Conservation (phyloP, 2,888 invertebrate genomes). For the Plagodis pulveraria region DNA sequence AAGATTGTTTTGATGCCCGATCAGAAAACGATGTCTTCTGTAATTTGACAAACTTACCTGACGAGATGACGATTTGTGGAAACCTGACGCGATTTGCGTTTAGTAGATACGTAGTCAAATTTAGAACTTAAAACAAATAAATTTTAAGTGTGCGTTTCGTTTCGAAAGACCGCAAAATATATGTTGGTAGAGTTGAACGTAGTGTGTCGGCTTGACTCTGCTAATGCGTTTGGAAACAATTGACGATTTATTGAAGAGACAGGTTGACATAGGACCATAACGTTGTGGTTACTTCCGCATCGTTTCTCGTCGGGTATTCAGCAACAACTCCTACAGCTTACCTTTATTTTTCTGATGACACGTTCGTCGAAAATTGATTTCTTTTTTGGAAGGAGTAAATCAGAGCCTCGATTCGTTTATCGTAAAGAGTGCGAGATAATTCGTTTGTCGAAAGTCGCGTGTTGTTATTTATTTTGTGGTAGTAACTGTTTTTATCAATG, state of each 20-base stretch:
- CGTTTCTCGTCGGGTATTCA: constrained; percentile 58
- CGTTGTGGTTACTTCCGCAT: constrained; percentile 65
- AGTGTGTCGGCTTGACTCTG: constrained; percentile 73
- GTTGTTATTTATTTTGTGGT: constrained; percentile 63
- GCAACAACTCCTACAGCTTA: constrained; percentile 39
- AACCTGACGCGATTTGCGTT: constrained; percentile 33
- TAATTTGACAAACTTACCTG: constrained; percentile 75
- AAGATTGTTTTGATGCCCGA: constrained; percentile 73
- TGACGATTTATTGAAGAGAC: constrained; percentile 64
- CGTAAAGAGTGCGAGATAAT: constrained; percentile 55
- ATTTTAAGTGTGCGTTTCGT: constrained; percentile 36
- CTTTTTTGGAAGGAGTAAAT: too few relatives aligned
- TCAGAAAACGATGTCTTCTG: constrained; percentile 73
- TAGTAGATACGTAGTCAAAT: constrained; percentile 40
- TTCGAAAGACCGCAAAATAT: constrained; percentile 49
- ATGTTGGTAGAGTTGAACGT: constrained; percentile 48
- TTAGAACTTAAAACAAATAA: constrained; percentile 51
- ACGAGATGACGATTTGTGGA: constrained; percentile 53
- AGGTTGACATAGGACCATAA: constrained; percentile 65
- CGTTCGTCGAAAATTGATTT: too few relatives aligned
- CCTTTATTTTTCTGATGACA: too few relatives aligned
- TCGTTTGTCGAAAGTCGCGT: constrained; percentile 45
- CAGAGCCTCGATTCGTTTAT: constrained; percentile 40
- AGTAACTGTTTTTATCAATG: constrained; percentile 69
- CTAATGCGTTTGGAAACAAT: constrained; percentile 62